A percentile compares a stretch with the other conserved stretches of the same genome.
Conservation (phyloP, 1,140 invertebrate species). For the Anastrepha obliqua region DNA sequence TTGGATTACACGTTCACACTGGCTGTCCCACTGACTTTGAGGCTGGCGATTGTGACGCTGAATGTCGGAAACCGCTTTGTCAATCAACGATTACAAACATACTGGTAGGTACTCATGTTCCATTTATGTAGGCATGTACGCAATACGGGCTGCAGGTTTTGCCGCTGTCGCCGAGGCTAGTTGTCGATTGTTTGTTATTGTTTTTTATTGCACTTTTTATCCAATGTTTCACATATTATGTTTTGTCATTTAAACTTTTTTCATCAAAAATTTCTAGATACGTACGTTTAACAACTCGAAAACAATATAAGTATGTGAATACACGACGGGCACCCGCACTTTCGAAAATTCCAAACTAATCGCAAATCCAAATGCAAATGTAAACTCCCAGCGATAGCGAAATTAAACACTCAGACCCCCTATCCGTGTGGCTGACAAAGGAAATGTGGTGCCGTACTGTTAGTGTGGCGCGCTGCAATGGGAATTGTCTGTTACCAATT, state of each 20-base stretch:
- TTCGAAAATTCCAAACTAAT: conserved; percentile 7
- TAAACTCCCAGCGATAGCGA: conserved; percentile 1
- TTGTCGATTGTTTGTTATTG: background rate
- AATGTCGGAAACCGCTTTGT: conserved; percentile 5
- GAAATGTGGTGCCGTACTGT: conserved; percentile 29
- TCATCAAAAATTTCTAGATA: background rate
- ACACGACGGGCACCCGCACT: conserved; percentile 22
- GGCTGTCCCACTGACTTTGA: background rate
- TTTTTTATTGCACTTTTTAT: conserved; percentile 20
- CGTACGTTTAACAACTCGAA: background rate
- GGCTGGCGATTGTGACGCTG: background rate
- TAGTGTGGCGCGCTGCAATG: conserved; percentile 13
- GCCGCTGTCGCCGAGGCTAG: background rate
- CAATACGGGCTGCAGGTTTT: background rate
- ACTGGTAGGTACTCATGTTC: background rate
- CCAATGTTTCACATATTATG: background rate
- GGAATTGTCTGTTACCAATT: conserved; percentile 11
- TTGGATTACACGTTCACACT: background rate
- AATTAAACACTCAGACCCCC: conserved; percentile 5
- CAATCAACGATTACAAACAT: conserved; percentile 10
- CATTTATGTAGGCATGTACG: background rate
- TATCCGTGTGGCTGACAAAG: conserved; percentile 4
- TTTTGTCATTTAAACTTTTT: background rate
- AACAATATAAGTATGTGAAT: background rate
- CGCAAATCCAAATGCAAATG: conserved; percentile 48